These are phyloP conservation scores for Scrobipalpa costella DNA, from an alignment of 2,888 invertebrate genomes.

Conservation along the genomic window DNA sequence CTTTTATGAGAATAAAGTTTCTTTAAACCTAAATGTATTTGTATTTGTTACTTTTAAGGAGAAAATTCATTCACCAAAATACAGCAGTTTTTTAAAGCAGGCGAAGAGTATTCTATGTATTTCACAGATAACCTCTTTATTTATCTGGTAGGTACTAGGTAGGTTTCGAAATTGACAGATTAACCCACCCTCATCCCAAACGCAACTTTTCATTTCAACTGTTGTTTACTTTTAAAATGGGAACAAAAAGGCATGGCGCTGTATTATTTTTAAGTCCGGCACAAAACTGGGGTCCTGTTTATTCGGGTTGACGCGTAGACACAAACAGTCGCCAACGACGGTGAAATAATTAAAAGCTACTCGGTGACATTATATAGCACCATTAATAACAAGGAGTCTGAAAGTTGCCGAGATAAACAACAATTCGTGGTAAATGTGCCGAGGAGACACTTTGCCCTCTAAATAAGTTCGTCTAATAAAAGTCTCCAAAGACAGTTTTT, in stretches of 20 bases:
- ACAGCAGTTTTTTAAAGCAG: too few relatives aligned
- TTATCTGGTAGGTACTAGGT: background rate
- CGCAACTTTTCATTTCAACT: background rate
- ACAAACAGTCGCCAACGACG: conserved; percentile 51
- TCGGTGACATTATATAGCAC: conserved; percentile 68
- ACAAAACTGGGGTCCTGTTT: conserved; percentile 50
- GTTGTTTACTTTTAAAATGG: conserved; percentile 16
- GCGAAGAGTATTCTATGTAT: too few relatives aligned
- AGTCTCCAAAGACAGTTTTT: background rate
- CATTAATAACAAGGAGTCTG: conserved; percentile 72
- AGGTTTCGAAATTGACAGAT: background rate
- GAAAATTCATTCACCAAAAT: too few relatives aligned
- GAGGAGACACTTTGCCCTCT: conserved; percentile 47
- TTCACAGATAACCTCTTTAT: too few relatives aligned
- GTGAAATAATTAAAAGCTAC: conserved; percentile 73
- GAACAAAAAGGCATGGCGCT: conserved; percentile 3
- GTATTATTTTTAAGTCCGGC: conserved; percentile 12
- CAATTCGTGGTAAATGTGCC: conserved; percentile 61
- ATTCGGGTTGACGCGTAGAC: conserved; percentile 54
- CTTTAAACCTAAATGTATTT: too few relatives aligned
- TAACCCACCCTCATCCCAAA: conserved; percentile 4
- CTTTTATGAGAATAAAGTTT: too few relatives aligned
- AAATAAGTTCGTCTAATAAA: conserved; percentile 34
- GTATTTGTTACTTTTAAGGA: too few relatives aligned
- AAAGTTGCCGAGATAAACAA: conserved; percentile 71